Base-by-base conservation (phyloP, 2,113 vertebrate genomes). In the Bostrychus sinensis region DNA sequence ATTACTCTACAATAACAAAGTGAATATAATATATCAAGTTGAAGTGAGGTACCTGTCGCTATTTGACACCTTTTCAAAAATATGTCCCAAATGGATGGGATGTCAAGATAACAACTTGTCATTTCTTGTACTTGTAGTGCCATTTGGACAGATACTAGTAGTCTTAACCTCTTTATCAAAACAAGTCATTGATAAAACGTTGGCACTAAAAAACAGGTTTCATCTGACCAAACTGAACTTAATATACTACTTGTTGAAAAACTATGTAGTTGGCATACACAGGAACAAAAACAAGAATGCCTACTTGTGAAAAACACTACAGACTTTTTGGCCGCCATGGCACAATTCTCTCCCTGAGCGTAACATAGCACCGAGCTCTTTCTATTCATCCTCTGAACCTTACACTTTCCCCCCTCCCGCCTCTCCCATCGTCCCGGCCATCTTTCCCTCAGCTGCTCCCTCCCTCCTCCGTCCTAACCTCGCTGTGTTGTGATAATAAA, bases 401-500 rank as follows among this genome's bases (percentile, higher is more conserved):
- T n/a, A n/a, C 61, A 53, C 39, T 53, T 23, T 60, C n/a, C n/a
- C 57, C 53, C 57, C 61, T 74, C 30, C 69, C 57, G 66, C 68
- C 62, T 28, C 56, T 53, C 65, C 56, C 70, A 56, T 26, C 55
- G 34, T 62, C 14, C 45, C 82, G 64, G 68, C 66, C 82, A 76
- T 77, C 79, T 83, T 77, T 70, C 72, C 75, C 63, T 80, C 77
- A 70, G 75, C 65, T 79, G 81, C 82, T 81, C 82, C 82, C 78
- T 78, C 81, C 76, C 80, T 79, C 78, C 83, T 59, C 62, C 76
- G 84, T 80, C 88, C 81, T 66, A 86, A 66, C 61, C 72, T 20
- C 54, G 75, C 70, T 81, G 73, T 86, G 39, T 54, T 72, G 79
- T 72, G 81, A 90, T 89, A 90, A 90, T 84, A 86, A 88, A 85